Evolutionary conservation across 2,113 vertebrate species (phyloP), one percentile per base, ranked within the genome.

Genomic region (Turnix velox): DNA sequence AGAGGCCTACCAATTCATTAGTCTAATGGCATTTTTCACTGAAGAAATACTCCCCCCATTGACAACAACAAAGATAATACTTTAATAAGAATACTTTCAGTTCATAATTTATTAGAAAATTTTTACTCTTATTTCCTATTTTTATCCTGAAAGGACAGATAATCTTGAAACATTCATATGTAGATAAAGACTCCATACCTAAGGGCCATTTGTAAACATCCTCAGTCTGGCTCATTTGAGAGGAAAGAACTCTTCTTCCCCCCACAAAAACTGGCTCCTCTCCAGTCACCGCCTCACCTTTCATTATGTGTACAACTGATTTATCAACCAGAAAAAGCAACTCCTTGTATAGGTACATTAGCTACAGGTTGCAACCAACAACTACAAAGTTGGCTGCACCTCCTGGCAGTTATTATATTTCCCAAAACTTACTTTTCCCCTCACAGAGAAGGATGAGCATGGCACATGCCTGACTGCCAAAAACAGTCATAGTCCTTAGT

Each of bases 381-480:
- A 22, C 43, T 35, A 42, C 77, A 42, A 49, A 84, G 76, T 0
- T 59, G 87, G 65, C 52, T 87, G 73, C 14, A 46, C 46, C 30
- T 71, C 28, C 79, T 39, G 59, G 25, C 55, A 66, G 28, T 9
- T 58, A 30, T 22, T 2, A 33, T 33, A 54, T 90, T 54, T 68
- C 37, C 49, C 49, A 88, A 71, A 92, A 91, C 61, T 93, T 67
- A n/a, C 15, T 80, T 76, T 77, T 61, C 76, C 77, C 42, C 65
- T 42, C 58, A 24, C 27, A 71, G 35, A 88, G 59, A 62, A 62
- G 35, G 55, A 43, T 12, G 80, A 66, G 28, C 18, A 12, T 0
- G 0, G 71, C 67, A 37, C 0, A 0, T 25, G 54, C 24, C 28
- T 10, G 54, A 83, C 83, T 73, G 65, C 0, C 0, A 80, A 48